Base-by-base conservation (phyloP, 2,113 vertebrate genomes). In the Chaenocephalus aceratus region DNA sequence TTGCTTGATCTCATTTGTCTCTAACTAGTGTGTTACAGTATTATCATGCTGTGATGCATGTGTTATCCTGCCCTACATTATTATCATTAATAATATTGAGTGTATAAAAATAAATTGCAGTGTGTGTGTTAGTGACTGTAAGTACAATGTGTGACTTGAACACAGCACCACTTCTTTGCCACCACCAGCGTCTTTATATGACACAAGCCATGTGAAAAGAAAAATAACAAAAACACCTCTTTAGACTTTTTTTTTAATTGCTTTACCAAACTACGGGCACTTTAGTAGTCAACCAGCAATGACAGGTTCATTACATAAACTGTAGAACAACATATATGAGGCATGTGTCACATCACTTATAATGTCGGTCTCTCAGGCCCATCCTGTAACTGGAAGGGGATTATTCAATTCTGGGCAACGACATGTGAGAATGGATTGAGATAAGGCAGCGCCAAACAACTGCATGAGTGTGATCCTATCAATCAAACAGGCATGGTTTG, bases 1-100 rank as follows among this genome's bases (percentile, higher is more conserved):
- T 84, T 71, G 21, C 79, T 58, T 77, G 36, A 72, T 75, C 14
- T 72, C 21, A 44, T 73, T 84, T 83, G 62, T 77, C 11, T 61
- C 41, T 48, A 41, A 66, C 15, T 58, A 56, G 41, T 48, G 45
- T 63, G 45, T 36, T 53, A 61, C 41, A 74, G 26, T 77, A 48
- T 79, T 66, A 44, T 68, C 10, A 30, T 15, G 21, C 30, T 51
- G 11, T 60, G 65, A 76, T 53, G 14, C 23, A 41, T 10, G 18
- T 68, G 21, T 70, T 63, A 51, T 51, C 30, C 62, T 74, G 36
- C 23, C 54, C 64, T 72, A 62, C 65, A 48, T 67, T 60, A 59
- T 72, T 36, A 58, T 72, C 9, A 68, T 9, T 58, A n/a, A 65
- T 60, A 70, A 80, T 74, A 82, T 61, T 59, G 16, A 60, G 16